Percentiles rank a stretch among this genome's conserved stretches.
Evolutionary conservation across 2,113 vertebrate species (phyloP).

Genomic region (Axis porcinus): DNA sequence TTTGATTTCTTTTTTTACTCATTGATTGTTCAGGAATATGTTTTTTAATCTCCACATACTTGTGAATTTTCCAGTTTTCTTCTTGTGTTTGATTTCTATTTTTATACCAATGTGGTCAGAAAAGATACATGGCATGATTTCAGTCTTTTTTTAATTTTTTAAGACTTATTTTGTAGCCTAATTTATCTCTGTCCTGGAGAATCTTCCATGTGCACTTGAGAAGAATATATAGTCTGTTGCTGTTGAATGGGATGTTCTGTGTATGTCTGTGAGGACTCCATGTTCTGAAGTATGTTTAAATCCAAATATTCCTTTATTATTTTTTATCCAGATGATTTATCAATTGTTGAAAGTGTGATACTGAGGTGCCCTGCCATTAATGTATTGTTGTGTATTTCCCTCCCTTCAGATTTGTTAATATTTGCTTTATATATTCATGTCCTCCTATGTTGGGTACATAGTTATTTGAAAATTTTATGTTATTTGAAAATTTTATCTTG

Average conservation of each 20-base stretch:
- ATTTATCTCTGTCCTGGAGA: neutral
- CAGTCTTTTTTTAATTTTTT: neutral
- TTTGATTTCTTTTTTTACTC: neutral
- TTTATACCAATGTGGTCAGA: neutral
- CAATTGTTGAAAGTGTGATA: neutral
- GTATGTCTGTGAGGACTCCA: neutral
- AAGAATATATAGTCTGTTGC: neutral
- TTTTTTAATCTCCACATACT: neutral
- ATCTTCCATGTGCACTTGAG: neutral
- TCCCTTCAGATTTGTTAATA: neutral
- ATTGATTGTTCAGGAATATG: neutral
- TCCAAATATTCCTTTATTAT: neutral
- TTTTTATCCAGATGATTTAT: neutral
- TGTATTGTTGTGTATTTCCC: neutral
- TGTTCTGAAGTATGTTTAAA: neutral
- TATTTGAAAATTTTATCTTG: neutral
- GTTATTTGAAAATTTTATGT: neutral
- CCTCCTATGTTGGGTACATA: neutral
- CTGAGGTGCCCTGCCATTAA: neutral
- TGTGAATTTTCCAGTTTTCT: neutral
- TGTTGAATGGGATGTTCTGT: neutral
- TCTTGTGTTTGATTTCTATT: neutral
- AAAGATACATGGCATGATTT: neutral
- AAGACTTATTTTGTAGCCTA: neutral
- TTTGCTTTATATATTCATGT: neutral